Percentiles rank a stretch among this genome's conserved stretches.
phyloP scores from a whole-genome alignment of 2,113 vertebrate species.

The Cebus imitator region DNA sequence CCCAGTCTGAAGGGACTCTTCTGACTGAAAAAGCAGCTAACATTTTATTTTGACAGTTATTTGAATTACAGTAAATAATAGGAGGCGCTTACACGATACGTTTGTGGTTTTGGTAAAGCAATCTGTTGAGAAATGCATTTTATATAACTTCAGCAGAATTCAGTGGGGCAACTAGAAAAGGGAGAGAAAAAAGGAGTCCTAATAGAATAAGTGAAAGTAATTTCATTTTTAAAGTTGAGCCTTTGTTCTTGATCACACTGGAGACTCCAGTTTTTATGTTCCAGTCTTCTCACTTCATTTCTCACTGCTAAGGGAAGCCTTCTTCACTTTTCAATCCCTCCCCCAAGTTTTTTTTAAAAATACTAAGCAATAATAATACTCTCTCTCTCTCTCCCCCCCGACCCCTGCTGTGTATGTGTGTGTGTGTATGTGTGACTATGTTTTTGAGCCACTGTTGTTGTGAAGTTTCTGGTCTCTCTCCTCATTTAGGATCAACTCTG shows the following conservation, averaged over 20 bases:
- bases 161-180: background rate
- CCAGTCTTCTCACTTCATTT: background rate
- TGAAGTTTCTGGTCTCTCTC: background rate
- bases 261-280: background rate
- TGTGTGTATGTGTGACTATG: background rate
- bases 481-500: background rate
- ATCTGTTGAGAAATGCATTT: constrained; percentile 9
- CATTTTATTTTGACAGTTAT: constrained; percentile 75
- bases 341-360: background rate
- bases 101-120: constrained; percentile 16
- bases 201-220: background rate
- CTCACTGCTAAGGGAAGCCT: background rate
- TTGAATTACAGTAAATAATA: constrained; percentile 67
- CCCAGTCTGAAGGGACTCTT: constrained; percentile 69
- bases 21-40: constrained; percentile 67
- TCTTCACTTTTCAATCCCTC: background rate
- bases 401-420: background rate
- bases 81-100: constrained; percentile 40
- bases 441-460: background rate
- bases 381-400: too few relatives aligned
- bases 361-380: background rate
- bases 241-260: background rate
- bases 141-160: background rate
- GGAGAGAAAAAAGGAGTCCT: background rate
- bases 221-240: background rate